These are phyloP conservation scores for Elephas maximus DNA, from an alignment of 2,113 vertebrate species.

Conservation along the genomic window DNA sequence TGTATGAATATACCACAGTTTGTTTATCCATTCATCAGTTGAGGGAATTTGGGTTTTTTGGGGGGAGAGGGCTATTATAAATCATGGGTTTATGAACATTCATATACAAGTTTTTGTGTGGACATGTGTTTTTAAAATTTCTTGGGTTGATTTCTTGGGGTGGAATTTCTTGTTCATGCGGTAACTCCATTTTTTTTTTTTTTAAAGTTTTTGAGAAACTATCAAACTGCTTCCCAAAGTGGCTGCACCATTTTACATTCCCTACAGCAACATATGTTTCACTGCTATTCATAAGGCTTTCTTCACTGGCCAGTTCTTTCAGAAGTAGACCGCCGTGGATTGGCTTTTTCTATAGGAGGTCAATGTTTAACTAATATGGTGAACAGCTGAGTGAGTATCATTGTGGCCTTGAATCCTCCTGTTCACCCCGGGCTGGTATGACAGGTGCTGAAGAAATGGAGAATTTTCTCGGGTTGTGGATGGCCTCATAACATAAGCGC, in stretches of 20 bases:
- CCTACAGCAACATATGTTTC: not conserved
- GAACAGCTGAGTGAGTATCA: not conserved
- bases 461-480: not conserved
- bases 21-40: not conserved
- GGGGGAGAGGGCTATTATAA: not conserved
- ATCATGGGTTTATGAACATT: not conserved
- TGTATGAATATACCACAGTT: not conserved
- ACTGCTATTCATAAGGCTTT: too few relatives aligned
- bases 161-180: not conserved
- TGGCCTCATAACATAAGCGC: not conserved
- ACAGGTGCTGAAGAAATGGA: not conserved
- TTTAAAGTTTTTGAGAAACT: not conserved
- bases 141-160: not conserved
- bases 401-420: not conserved
- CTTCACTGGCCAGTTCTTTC: not conserved
- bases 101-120: not conserved
- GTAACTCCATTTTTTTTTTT: not conserved
- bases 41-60: not conserved
- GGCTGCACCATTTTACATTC: not conserved
- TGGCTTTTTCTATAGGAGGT: not conserved
- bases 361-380: slow-evolving; percentile 6
- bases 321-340: too few relatives aligned
- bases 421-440: not conserved
- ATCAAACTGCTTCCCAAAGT: not conserved
- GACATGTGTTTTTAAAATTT: not conserved